Evolutionary conservation across 2,888 invertebrate genomes (phyloP).

Genomic region (Polietes domitor): DNA sequence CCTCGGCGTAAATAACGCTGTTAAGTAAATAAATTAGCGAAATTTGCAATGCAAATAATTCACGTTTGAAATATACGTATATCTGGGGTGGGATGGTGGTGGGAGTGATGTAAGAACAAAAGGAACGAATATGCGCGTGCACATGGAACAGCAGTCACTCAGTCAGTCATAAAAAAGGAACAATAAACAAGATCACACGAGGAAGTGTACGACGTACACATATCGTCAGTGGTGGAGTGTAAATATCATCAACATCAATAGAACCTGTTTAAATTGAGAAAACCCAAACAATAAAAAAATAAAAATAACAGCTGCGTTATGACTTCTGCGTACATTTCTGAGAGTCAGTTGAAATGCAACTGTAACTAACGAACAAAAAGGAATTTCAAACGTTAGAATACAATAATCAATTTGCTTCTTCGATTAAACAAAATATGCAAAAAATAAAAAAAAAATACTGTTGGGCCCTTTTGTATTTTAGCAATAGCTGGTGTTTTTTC

Average conservation of each 20-base stretch:
- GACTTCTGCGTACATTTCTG: too few relatives aligned
- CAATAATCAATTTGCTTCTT: too few relatives aligned
- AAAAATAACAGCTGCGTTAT: too few relatives aligned
- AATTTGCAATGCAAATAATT: constrained; percentile 33
- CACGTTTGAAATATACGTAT: constrained; percentile 1
- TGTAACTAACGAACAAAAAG: too few relatives aligned
- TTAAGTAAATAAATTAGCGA: constrained; percentile 20
- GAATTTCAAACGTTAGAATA: too few relatives aligned
- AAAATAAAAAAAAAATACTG: too few relatives aligned
- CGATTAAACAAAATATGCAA: too few relatives aligned
- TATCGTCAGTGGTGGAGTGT: neutral
- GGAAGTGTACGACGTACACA: neutral
- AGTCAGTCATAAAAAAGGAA: too few relatives aligned
- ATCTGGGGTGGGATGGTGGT: neutral
- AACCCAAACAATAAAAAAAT: neutral
- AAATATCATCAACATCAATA: neutral
- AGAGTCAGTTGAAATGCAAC: too few relatives aligned
- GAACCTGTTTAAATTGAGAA: neutral
- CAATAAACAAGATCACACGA: neutral
- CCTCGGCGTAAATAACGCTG: neutral
- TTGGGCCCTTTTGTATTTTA: neutral
- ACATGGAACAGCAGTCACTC: too few relatives aligned
- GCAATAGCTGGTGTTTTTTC: neutral
- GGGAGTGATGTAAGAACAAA: neutral
- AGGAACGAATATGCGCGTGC: neutral